Base-by-base conservation (phyloP, 2,888 invertebrate genomes). In the Ophion obscuratus region DNA sequence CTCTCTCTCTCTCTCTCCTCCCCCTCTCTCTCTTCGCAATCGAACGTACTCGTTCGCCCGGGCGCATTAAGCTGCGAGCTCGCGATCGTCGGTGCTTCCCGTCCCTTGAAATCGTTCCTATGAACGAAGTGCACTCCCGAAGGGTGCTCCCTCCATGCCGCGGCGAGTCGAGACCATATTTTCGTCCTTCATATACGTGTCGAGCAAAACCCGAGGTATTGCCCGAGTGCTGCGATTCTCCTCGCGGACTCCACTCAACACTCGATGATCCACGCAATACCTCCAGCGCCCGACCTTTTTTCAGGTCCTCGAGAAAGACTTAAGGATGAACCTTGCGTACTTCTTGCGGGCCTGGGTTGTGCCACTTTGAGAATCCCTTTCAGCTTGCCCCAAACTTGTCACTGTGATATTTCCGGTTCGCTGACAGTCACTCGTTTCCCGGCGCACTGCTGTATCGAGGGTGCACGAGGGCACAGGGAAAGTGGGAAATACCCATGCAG, bases 61-160 rank as follows among this genome's bases (percentile, higher is more conserved):
- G 81, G 74, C 77, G 77, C 84, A 81, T 84, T 84, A 84, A 84
- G 81, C 81, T 76, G 57, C 66, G 57, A 81, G 81, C 76, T 40
- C 66, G 80, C 84, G 80, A 84, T 81, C 84, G 80, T 61, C 47
- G 76, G 81, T 73, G 14, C 47, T 66, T 68, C 73, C 70, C 68
- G 40, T 66, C 47, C 20, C 47, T 67, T 68, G 70, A 36, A 84
- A 81, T 75, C 73, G 73, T 67, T 85, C 62, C 73, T 81, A 61
- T 64, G 40, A 59, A 40, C 47, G 27, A 47, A 85, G 81, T 78
- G 78, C 77, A 78, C 85, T 85, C 78, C 74, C 74, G 78, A 61
- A 78, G 53, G 53, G 14, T 11, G 53, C 53, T 53, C 17, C 17
- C 57, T 40, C 81, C n/a, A 61, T 64, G 73, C 68, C 61, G n/a